Evolutionary conservation across 1,140 invertebrate genomes (phyloP), one percentile per base, ranked within the genome.

Genomic region (Agrilus planipennis): DNA sequence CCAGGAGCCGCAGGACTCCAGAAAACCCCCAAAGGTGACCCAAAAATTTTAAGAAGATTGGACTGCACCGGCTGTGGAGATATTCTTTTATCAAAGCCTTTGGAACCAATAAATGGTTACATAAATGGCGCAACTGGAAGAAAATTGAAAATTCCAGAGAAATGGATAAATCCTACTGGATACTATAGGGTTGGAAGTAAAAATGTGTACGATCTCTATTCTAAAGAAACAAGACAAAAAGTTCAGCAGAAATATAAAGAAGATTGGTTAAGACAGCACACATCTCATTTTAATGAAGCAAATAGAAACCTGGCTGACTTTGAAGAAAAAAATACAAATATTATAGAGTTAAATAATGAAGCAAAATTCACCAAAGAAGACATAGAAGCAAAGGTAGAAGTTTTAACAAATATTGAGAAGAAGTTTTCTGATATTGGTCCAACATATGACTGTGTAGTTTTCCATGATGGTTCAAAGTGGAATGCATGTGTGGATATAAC

Each of bases 1-100:
- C 93, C 94, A 22, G 88, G 87, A 30, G 89, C 91, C 11, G 75
- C 82, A 41, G 94, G n/a, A n/a, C n/a, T n/a, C n/a, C 60, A 95
- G 90, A 70, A 79, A 41, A 93, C 91, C 15, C 77, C 75, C 47
- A 79, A 85, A 58, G 92, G 91, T 14, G 79, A 86, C 58, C 74
- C 80, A 20, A 99, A 99, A 71, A 77, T 99, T 29, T 81, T 98
- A 54, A 92, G 95, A 58, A 75, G 94, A 32, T 86, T 87, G 59
- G 93, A 98, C 67, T 92, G 89, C 46, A 90, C 84, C 55, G 95
- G 95, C 34, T 84, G 88, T 57, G 94, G 91, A 17, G 91, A 96
- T 73, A 86, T 93, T 25, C 81, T 88, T 57, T 91, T 84, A n/a
- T 81, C 76, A 19, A 84, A 80, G 36, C 71, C 92, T 56, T 82